Percentiles rank a stretch among this genome's conserved stretches.
Evolutionary conservation across 1,140 invertebrate genomes (phyloP).

Genomic region (Hylaeus volcanicus): DNA sequence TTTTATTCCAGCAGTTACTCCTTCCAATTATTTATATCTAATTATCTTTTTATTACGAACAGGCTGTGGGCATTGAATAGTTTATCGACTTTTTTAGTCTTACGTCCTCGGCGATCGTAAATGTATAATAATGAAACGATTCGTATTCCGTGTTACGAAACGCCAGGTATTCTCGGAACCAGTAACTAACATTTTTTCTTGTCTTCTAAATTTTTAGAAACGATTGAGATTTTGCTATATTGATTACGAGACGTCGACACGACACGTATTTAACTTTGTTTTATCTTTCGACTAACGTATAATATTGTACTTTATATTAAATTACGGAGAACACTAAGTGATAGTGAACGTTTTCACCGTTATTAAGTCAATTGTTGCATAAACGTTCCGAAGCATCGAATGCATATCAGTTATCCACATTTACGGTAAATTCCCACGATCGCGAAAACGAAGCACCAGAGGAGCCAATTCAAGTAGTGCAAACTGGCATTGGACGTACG

Average conservation of each 20-base stretch:
- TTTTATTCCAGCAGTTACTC: background rate
- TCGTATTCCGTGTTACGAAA: background rate
- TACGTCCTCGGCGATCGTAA: background rate
- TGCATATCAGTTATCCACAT: no score
- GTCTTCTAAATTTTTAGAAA: background rate
- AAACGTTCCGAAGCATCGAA: background rate
- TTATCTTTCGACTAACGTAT: no score
- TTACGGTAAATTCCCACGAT: slow-evolving; percentile 18
- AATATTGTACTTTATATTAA: slow-evolving; percentile 3
- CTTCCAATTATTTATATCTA: background rate
- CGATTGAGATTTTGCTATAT: background rate
- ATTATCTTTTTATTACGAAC: background rate
- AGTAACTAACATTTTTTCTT: no score
- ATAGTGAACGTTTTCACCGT: background rate
- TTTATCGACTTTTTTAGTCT: background rate
- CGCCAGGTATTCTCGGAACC: background rate
- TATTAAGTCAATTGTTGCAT: slow-evolving; percentile 4
- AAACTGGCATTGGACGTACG: background rate
- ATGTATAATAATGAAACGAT: background rate
- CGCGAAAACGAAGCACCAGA: background rate
- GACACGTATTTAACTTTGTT: background rate
- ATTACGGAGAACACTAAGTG: background rate
- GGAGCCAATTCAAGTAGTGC: slow-evolving; percentile 10
- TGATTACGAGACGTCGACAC: background rate
- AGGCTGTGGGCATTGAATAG: no score